Conservation (phyloP, 2,113 vertebrate genomes). For the Upupa epops region DNA sequence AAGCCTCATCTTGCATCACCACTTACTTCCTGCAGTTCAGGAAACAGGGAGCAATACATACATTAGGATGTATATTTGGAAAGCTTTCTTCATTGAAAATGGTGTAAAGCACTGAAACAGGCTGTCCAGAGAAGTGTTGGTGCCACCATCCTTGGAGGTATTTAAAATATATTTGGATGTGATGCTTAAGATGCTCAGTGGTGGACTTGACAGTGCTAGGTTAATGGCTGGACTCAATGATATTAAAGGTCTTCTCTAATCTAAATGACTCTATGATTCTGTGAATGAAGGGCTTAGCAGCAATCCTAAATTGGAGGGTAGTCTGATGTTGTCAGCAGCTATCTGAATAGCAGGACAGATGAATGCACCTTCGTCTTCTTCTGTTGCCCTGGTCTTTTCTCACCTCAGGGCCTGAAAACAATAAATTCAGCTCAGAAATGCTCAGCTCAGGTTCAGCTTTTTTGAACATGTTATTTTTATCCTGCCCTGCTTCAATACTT, state of each 20-base stretch:
- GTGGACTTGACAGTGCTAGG: background rate
- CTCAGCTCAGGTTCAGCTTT: background rate
- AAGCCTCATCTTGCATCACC: background rate
- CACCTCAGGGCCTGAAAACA: background rate
- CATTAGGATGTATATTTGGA: too few species aligned
- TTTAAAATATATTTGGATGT: background rate
- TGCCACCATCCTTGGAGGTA: background rate
- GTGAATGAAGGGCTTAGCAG: background rate
- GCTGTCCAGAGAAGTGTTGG: too few species aligned
- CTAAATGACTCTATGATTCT: background rate
- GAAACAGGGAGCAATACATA: background rate
- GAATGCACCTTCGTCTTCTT: background rate
- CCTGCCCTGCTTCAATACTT: background rate
- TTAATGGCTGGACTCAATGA: background rate
- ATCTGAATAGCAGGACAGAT: background rate
- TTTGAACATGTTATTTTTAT: background rate
- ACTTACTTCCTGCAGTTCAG: background rate
- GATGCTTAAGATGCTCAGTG: background rate
- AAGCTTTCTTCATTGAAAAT: too few species aligned
- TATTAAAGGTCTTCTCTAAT: background rate
- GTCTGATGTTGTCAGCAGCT: background rate
- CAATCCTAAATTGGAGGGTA: background rate
- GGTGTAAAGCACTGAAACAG: too few species aligned
- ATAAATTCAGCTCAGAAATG: background rate
- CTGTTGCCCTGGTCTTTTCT: background rate